phyloP scores from a whole-genome alignment of 2,797 vertebrate genomes.

The Ctenopoma kingsleyae region DNA sequence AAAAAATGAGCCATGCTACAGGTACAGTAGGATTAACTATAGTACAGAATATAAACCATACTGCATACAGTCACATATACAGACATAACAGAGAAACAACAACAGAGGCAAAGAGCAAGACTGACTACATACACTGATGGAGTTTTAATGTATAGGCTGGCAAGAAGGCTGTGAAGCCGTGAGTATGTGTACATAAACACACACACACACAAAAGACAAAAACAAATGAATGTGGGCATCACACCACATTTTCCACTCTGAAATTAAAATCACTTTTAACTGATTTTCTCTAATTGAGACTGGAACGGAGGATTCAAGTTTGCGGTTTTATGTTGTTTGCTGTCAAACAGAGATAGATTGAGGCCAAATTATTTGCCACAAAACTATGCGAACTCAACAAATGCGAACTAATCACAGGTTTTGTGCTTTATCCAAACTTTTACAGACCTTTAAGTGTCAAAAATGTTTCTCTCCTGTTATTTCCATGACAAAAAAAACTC shows the following conservation, averaged over 20 bases:
- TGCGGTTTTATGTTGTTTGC: not conserved
- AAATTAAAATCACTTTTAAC: not conserved
- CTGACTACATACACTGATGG: slow-evolving; percentile 34
- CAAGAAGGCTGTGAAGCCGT: slow-evolving; percentile 38
- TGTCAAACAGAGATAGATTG: not conserved
- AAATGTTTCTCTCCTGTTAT: not conserved
- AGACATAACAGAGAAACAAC: slow-evolving; percentile 57
- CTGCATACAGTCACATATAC: slow-evolving; percentile 67
- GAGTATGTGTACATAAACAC: slow-evolving; percentile 32
- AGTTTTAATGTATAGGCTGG: slow-evolving; percentile 54
- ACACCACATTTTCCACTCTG: slow-evolving; percentile 32
- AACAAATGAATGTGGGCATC: slow-evolving; percentile 14
- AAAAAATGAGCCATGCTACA: slow-evolving; percentile 77
- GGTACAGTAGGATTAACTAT: slow-evolving; percentile 78
- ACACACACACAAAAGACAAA: slow-evolving; percentile 7
- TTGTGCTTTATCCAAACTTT: slow-evolving; percentile 18
- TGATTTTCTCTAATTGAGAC: not conserved
- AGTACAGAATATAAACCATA: slow-evolving; percentile 77
- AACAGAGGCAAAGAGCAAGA: slow-evolving; percentile 52
- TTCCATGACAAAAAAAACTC: not conserved
- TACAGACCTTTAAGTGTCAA: not conserved
- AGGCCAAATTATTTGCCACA: slow-evolving; percentile 9
- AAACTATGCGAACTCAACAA: slow-evolving; percentile 11
- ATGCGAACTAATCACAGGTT: not conserved
- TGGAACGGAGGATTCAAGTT: slow-evolving; percentile 4